Base-by-base conservation (phyloP, 1,140 invertebrate species). In the Brachionus asplanchnoidis region DNA sequence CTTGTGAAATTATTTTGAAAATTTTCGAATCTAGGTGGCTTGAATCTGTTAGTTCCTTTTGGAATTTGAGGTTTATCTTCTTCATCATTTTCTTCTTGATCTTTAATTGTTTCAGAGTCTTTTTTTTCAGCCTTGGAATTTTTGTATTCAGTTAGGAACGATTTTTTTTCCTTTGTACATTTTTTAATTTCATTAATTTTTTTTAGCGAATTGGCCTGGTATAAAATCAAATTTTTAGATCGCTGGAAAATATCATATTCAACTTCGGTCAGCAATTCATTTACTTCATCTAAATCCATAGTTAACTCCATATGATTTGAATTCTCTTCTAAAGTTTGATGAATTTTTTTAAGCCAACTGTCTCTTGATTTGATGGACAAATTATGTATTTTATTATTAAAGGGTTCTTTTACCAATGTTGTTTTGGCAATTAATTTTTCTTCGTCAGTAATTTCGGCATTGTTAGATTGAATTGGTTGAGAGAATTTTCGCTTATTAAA, bases 111-210 rank as follows among this genome's bases (percentile, higher is more conserved):
- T 32, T 46, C 20, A 6, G 11, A 26, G 23, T 53, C 40, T 32
- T 75, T 44, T 17, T 44, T 40, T 44, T 75, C 9, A n/a, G 3
- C 9, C 44, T 75, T 50, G 2, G n/a, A 23, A 6, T 12, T 68
- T 28, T 65, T 44, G 36, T 82, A 68, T 28, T 82, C 79, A 14
- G 20, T 23, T n/a, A 82, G 1, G 44, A 20, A 82, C 2, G 65
- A 68, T 26, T n/a, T 26, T 28, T 82, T 82, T 23, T 82, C 79
- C 26, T 82, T 82, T 9, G 53, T 82, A 12, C 17, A 3, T 68
- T 82, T 82, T 68, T 82, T 82, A 3, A 82, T 26, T 40, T 82
- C 79, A 46, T 46, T 82, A 3, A 82, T 82, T n/a, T 82, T 60
- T 68, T 46, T 60, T 3, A 82, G n/a, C 12, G 36, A 82, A 23